Base-by-base conservation (phyloP, 2,797 vertebrate genomes). In the Helarctos malayanus region DNA sequence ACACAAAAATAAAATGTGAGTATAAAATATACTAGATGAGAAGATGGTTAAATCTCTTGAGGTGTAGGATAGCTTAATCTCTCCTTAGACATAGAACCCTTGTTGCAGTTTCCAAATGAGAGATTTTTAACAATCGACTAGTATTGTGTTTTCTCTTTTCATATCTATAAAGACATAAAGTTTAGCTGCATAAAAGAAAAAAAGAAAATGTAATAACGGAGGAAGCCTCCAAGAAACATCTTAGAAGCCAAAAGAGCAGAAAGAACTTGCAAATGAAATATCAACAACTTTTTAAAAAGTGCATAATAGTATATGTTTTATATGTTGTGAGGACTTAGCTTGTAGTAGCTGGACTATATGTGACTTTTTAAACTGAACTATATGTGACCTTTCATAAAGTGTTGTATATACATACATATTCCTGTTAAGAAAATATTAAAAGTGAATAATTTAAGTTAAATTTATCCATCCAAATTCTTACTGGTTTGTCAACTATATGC, bases 401-500 rank as follows among this genome's bases (percentile, higher is more conserved):
- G 7, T 71, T 93, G 49, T 78, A 52, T 82, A 63, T 19, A 21
- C 18, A 73, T 86, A n/a, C 4, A 78, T 41, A 2, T 86, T 21
- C n/a, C 32, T 85, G 18, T 82, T 76, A 89, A 83, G 29, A 16
- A 93, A 83, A 93, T 96, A 61, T 61, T 52, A 35, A 89, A 73
- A 52, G 13, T 80, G 23, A 88, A 47, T 79, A 73, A 41, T 54
- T 15, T 4, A 3, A 79, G 14, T 68, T 89, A 5, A 59, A 59
- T 80, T 65, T 87, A 71, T 78, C 85, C 27, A 90, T 86, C 11
- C 23, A 45, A 69, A 32, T 25, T 81, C 8, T 69, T 82, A 71
- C 6, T 47, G 2, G 35, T 59, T 47, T 59, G 16, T 65, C 63
- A 79, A 15, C 23, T n/a, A 2, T 85, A 63, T 90, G 10, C 27